A percentile compares a stretch with the other conserved stretches of the same genome.
phyloP scores from a whole-genome alignment of 2,888 invertebrate species.

The Ernsta delagoae region DNA sequence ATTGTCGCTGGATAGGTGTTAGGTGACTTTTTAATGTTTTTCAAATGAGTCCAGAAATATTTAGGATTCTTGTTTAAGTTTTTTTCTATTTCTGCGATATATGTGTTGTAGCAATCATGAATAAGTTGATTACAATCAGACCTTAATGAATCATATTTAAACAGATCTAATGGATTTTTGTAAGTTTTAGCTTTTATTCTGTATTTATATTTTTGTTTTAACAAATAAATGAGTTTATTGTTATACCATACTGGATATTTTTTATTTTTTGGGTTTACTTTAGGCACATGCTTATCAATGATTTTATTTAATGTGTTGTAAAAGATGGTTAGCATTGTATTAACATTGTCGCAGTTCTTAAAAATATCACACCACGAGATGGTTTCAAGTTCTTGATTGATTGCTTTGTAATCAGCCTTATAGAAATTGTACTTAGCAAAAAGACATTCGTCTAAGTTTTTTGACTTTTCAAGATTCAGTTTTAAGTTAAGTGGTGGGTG shows the following conservation, averaged over 20 bases:
- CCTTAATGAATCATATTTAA: neutral
- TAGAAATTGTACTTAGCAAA: neutral
- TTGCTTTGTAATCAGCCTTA: neutral
- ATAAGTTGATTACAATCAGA: neutral
- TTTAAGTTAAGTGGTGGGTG: neutral
- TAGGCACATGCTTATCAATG: neutral
- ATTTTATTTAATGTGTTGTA: neutral
- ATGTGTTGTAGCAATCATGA: neutral
- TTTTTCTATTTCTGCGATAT: neutral
- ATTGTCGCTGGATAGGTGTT: too few relatives aligned
- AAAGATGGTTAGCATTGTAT: neutral
- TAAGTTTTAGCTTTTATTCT: neutral
- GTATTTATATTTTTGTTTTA: constrained; percentile 1
- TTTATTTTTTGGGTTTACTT: neutral
- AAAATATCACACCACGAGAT: neutral
- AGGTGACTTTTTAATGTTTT: too few relatives aligned
- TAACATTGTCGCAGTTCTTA: neutral
- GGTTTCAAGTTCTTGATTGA: neutral
- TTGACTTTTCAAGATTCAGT: neutral
- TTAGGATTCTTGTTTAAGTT: neutral
- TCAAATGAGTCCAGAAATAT: neutral
- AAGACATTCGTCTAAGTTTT: neutral
- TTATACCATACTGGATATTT: neutral
- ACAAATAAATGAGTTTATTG: neutral
- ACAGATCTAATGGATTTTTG: neutral